Evolutionary conservation across 2,113 vertebrate genomes (phyloP).

Genomic region (Burhinus bistriatus): DNA sequence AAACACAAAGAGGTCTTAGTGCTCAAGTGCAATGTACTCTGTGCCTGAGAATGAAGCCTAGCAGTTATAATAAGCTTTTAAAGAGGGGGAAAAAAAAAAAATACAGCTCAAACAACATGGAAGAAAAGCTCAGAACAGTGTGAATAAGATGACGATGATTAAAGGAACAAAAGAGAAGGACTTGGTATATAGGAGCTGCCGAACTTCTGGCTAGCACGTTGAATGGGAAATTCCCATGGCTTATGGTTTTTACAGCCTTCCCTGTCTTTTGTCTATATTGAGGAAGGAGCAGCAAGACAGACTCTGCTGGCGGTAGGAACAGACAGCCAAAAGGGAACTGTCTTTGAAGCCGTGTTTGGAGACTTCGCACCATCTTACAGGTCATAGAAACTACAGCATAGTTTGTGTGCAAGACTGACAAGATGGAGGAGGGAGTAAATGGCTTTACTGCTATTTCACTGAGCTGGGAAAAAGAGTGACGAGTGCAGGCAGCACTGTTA

Average conservation of each 20-base stretch:
- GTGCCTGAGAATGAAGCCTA: background rate
- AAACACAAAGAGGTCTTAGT: slow-evolving; percentile 15
- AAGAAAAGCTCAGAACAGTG: background rate
- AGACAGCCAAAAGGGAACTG: background rate
- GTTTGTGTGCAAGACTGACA: background rate
- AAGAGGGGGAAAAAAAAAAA: slow-evolving; percentile 1
- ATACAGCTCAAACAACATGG: background rate
- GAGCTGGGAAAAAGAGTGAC: background rate
- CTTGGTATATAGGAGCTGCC: background rate
- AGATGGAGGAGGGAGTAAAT: background rate
- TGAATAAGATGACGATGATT: background rate
- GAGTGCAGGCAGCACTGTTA: background rate
- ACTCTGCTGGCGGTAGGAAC: background rate
- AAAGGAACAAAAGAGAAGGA: background rate
- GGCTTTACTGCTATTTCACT: background rate
- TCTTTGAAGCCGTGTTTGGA: background rate
- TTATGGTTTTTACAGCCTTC: background rate
- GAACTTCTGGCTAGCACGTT: background rate
- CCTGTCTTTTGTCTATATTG: background rate
- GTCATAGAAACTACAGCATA: background rate
- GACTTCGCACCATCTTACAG: background rate
- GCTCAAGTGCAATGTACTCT: background rate
- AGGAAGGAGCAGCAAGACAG: background rate
- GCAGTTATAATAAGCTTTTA: slow-evolving; percentile 8
- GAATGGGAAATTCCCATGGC: background rate